Conservation (phyloP, 1,140 invertebrate genomes). For the Schmidtea mediterranea region DNA sequence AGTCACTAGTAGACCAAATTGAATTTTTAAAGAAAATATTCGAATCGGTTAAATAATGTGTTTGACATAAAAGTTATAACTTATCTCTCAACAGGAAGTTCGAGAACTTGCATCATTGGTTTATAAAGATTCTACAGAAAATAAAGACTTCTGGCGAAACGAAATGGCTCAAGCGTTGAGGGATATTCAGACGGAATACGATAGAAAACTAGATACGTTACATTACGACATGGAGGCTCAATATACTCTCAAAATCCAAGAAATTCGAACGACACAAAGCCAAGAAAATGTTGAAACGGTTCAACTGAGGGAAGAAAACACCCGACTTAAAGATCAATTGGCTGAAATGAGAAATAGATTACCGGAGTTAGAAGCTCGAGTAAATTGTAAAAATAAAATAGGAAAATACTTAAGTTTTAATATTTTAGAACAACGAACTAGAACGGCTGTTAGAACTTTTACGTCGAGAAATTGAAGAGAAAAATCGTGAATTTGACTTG, state of each 20-base stretch:
- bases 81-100: slow-evolving; percentile 19
- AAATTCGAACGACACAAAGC: slow-evolving; percentile 29
- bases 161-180: slow-evolving; percentile 30
- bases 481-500: slow-evolving; percentile 7
- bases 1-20: slow-evolving; percentile 28
- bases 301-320: slow-evolving; percentile 28
- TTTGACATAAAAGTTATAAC: background rate
- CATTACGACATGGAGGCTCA: slow-evolving; percentile 23
- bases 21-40: slow-evolving; percentile 22
- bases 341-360: slow-evolving; percentile 24
- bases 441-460: slow-evolving; percentile 28
- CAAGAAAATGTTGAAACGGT: slow-evolving; percentile 30
- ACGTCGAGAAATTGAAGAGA: slow-evolving; percentile 25
- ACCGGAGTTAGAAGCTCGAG: slow-evolving; percentile 28
- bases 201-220: slow-evolving; percentile 25
- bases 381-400: slow-evolving; percentile 9
- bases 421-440: slow-evolving; percentile 25
- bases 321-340: slow-evolving; percentile 25
- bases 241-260: slow-evolving; percentile 28
- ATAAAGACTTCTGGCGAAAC: slow-evolving; percentile 30
- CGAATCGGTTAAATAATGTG: slow-evolving; percentile 8
- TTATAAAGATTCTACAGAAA: slow-evolving; percentile 29
- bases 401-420: too few species aligned
- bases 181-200: slow-evolving; percentile 31
- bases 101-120: slow-evolving; percentile 31